Conservation (phyloP, 2,888 invertebrate species). For the Venusia cambrica region DNA sequence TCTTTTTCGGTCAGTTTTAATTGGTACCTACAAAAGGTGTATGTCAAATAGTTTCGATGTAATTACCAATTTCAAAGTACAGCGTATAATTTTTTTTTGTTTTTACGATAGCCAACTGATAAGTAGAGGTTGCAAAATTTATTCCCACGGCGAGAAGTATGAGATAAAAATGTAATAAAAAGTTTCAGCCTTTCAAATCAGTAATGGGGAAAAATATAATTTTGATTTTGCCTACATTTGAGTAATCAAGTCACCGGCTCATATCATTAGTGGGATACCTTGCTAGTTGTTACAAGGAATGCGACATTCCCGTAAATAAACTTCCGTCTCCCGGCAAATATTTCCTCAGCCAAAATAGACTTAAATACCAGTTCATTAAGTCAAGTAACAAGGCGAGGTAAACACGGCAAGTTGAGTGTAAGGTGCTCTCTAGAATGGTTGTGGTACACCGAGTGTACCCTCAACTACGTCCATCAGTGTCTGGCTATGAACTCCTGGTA, state of each 20-base stretch:
- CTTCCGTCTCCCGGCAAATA: slow-evolving; percentile 22
- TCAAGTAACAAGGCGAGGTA: slow-evolving; percentile 30
- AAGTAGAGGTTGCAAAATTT: too few species aligned
- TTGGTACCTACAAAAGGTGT: too few species aligned
- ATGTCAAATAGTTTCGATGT: too few species aligned
- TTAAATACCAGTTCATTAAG: slow-evolving; percentile 32
- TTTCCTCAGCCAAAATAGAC: slow-evolving; percentile 22
- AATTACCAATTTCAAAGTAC: too few species aligned
- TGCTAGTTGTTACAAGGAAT: slow-evolving; percentile 17
- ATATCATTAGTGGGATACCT: slow-evolving; percentile 9
- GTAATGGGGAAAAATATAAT: too few species aligned
- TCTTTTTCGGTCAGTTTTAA: too few species aligned
- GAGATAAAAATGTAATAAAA: too few species aligned
- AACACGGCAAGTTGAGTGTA: slow-evolving; percentile 31
- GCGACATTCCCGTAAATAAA: slow-evolving; percentile 22
- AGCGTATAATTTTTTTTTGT: too few species aligned
- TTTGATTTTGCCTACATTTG: too few species aligned
- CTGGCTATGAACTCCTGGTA: slow-evolving; percentile 15
- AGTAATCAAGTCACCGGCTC: slow-evolving; percentile 3
- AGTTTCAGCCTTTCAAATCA: too few species aligned
- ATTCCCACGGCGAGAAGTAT: too few species aligned
- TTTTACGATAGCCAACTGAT: too few species aligned
- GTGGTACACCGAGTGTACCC: slow-evolving; percentile 17
- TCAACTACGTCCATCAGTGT: slow-evolving; percentile 21
- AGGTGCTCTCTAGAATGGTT: slow-evolving; percentile 28